Conservation (phyloP, 2,888 invertebrate species). For the Creontiades dilutus region DNA sequence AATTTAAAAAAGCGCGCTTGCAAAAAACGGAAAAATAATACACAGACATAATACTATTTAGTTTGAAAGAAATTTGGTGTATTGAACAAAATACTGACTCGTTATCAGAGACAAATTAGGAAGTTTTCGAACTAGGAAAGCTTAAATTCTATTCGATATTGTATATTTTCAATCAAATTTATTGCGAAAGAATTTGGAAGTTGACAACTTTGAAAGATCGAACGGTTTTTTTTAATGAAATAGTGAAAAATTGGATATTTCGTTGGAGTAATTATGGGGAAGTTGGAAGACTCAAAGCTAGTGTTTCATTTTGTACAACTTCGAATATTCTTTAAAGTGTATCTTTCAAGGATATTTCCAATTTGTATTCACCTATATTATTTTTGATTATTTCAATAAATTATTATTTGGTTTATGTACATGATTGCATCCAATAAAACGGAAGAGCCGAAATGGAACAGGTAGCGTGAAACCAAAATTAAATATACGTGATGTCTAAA, state of each 20-base stretch:
- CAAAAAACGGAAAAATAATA: not conserved
- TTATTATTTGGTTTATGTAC: not conserved
- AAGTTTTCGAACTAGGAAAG: not conserved
- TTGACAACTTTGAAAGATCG: not conserved
- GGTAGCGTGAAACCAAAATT: too few species aligned
- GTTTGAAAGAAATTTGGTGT: not conserved
- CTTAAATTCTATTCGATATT: not conserved
- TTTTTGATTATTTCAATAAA: not conserved
- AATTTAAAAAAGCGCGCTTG: not conserved
- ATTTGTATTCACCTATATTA: not conserved
- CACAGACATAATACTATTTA: not conserved
- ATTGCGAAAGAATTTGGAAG: too few species aligned
- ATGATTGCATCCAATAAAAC: not conserved
- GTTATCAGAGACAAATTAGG: not conserved
- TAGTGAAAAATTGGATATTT: not conserved
- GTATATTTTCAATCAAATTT: too few species aligned
- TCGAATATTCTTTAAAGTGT: not conserved
- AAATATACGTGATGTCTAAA: too few species aligned
- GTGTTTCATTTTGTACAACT: not conserved
- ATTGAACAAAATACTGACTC: too few species aligned
- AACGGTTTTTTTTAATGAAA: not conserved
- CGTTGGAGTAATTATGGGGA: not conserved
- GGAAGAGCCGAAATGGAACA: too few species aligned
- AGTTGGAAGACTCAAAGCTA: slow-evolving; percentile 2
- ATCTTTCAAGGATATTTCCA: too few species aligned